A percentile compares a stretch with the other conserved stretches of the same genome.
Conservation (phyloP, 2,113 vertebrate genomes). For the Mastomys coucha region DNA sequence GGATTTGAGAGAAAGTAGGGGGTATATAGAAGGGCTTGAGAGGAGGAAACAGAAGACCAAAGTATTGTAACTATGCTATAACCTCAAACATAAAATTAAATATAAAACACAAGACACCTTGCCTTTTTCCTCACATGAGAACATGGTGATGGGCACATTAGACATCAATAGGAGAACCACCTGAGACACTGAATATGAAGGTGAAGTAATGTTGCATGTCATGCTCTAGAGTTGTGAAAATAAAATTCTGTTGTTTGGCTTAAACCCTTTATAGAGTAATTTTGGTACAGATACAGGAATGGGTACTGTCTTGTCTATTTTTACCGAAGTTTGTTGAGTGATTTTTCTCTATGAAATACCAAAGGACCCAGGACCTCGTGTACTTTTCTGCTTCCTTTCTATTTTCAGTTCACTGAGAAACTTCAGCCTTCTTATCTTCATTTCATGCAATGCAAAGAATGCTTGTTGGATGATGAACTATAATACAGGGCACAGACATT, state of each 20-base stretch:
- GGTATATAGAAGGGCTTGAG: not conserved
- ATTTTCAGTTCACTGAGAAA: not conserved
- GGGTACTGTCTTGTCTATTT: fast-evolving
- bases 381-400: not conserved
- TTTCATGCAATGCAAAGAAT: not conserved
- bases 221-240: not conserved
- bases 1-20: not conserved
- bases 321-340: not conserved
- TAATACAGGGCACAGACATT: not conserved
- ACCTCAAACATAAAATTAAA: not conserved
- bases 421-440: not conserved
- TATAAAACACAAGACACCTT: not conserved
- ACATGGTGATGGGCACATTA: fast-evolving
- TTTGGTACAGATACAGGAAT: not conserved
- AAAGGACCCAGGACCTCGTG: fast-evolving
- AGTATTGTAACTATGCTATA: not conserved
- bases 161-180: not conserved
- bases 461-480: not conserved
- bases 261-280: not conserved
- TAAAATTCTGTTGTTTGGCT: too few relatives aligned
- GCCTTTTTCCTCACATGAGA: not conserved
- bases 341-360: not conserved
- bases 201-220: not conserved
- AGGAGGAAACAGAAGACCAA: not conserved
- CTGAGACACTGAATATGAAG: not conserved